Evolutionary conservation across 2,113 vertebrate species (phyloP).

Genomic region (Silurus asotus): DNA sequence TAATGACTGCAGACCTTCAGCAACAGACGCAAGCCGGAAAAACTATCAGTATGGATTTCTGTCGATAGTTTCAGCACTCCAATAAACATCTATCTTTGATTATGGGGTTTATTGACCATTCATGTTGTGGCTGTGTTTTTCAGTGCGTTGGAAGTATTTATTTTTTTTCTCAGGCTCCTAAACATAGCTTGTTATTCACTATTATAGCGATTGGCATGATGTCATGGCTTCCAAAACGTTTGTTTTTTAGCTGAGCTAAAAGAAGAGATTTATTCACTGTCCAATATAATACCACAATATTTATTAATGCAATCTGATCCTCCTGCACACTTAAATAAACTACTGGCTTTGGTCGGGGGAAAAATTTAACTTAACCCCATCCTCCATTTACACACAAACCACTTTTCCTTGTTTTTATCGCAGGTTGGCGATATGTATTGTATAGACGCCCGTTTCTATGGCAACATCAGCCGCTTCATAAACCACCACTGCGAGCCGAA

Average conservation of each 20-base stretch:
- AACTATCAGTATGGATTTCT: too few species aligned
- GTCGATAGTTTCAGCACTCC: too few species aligned
- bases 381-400: neutral
- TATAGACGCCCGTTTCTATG: constrained; percentile 95
- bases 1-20: too few species aligned
- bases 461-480: constrained; percentile 96
- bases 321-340: too few species aligned
- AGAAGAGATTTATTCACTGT: neutral
- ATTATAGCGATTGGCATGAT: constrained; percentile 38
- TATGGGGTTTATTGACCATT: neutral
- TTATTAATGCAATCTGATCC: neutral
- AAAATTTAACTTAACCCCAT: neutral
- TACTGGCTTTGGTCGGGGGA: too few species aligned
- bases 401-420: neutral
- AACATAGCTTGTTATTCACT: constrained; percentile 32
- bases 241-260: neutral
- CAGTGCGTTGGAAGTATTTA: neutral
- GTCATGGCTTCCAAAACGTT: neutral
- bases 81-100: neutral
- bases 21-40: too few species aligned
- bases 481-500: constrained; percentile 99
- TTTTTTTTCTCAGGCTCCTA: neutral
- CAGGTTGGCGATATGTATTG: constrained; percentile 92
- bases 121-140: neutral
- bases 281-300: neutral